Conservation (phyloP, 2,888 invertebrate species). For the Perizoma flavofasciatum region DNA sequence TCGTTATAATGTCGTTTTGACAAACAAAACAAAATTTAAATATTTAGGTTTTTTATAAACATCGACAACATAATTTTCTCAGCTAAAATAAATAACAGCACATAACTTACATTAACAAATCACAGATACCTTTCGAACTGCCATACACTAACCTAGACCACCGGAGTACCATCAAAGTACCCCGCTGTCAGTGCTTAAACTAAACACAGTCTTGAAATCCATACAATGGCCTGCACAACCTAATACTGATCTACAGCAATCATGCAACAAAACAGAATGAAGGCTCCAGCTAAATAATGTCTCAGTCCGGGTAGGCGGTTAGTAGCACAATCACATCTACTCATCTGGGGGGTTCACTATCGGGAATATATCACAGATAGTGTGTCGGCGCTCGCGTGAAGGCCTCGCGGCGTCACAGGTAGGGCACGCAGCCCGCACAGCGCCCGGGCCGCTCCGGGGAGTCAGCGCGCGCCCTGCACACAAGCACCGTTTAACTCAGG, state of each 20-base stretch:
- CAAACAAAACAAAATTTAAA: slow-evolving; percentile 27
- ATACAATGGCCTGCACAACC: slow-evolving; percentile 66
- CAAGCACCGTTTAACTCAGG: slow-evolving; percentile 82
- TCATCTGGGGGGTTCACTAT: slow-evolving; percentile 65
- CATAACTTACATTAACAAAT: slow-evolving; percentile 73
- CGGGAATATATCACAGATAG: slow-evolving; percentile 74
- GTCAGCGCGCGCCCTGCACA: slow-evolving; percentile 78
- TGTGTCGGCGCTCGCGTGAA: slow-evolving; percentile 53
- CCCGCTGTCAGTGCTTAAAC: slow-evolving; percentile 57
- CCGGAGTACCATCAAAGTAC: slow-evolving; percentile 21
- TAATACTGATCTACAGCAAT: slow-evolving; percentile 59
- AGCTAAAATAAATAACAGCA: slow-evolving; percentile 62
- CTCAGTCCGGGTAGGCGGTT: slow-evolving; percentile 55
- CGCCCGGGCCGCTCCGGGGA: slow-evolving; percentile 73
- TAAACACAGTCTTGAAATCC: slow-evolving; percentile 78
- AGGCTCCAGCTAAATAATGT: slow-evolving; percentile 47
- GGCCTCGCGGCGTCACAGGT: slow-evolving; percentile 64
- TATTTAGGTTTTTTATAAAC: slow-evolving; percentile 44
- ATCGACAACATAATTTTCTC: slow-evolving; percentile 43
- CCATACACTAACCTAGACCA: slow-evolving; percentile 49
- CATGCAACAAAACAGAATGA: slow-evolving; percentile 58
- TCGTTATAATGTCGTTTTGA: slow-evolving; percentile 3
- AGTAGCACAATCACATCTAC: slow-evolving; percentile 68
- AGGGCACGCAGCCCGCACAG: slow-evolving; percentile 77
- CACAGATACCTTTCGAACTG: slow-evolving; percentile 78